phyloP scores from a whole-genome alignment of 2,888 invertebrate genomes.

The Anagyrus pseudococci region DNA sequence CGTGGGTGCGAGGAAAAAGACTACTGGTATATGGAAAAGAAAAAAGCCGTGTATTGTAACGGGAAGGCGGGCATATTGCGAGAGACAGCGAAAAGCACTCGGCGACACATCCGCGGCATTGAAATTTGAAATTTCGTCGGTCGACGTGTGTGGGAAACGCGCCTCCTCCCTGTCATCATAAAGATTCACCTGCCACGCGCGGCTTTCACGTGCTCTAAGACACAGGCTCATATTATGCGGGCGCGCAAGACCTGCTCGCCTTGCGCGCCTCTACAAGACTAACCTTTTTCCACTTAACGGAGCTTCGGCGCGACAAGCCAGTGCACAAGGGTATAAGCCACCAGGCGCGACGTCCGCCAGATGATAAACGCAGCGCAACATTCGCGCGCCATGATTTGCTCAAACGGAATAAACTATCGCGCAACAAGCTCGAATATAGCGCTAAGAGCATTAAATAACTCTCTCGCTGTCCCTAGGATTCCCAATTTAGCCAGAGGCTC shows the following conservation, averaged over 20 bases:
- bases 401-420: too few relatives aligned
- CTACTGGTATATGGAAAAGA: not conserved
- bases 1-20: not conserved
- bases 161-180: slow-evolving; percentile 5
- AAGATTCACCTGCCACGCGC: slow-evolving; percentile 10
- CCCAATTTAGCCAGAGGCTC: too few relatives aligned
- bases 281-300: slow-evolving; percentile 44
- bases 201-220: not conserved
- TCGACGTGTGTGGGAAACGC: slow-evolving; percentile 9
- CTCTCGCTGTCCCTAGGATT: too few relatives aligned
- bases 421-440: too few relatives aligned
- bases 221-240: not conserved
- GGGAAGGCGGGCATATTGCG: not conserved
- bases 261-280: slow-evolving; percentile 41
- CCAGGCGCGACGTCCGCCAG: not conserved
- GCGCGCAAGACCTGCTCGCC: slow-evolving; percentile 10
- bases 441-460: too few relatives aligned
- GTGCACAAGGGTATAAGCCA: not conserved
- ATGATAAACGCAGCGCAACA: too few relatives aligned
- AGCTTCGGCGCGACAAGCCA: slow-evolving; percentile 28
- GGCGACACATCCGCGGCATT: not conserved
- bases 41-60: slow-evolving; percentile 1
- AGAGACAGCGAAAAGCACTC: slow-evolving; percentile 21
- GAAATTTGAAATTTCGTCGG: slow-evolving; percentile 16
- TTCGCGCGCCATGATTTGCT: too few relatives aligned